Evolutionary conservation across 2,888 invertebrate species (phyloP), one percentile per base, ranked within the genome.

Genomic region (Xestia c-nigrum): DNA sequence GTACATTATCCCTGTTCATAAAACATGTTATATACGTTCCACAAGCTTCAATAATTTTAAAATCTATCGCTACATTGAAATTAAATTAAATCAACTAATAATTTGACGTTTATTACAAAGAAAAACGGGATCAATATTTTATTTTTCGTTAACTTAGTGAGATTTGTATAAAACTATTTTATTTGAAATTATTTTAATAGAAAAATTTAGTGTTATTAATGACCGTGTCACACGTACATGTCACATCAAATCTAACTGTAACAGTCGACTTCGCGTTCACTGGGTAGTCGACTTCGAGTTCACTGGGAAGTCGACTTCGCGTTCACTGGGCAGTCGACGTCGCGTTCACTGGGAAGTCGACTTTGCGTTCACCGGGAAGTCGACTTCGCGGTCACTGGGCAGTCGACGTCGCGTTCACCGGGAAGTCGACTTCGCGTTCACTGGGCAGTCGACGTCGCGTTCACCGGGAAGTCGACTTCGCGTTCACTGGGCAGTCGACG

Each of bases 151-250:
- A 59, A 52, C 19, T 69, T 47, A 72, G 73, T 72, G 65, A 80
- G 46, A 71, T 70, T 76, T 46, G 12, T 9, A 71, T 57, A 46
- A 63, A 72, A 47, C 31, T n/a, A 43, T 78, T 69, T 77, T 63
- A 50, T 52, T 70, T 64, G n/a, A 55, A 4, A 57, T 80, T 72
- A 52, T 59, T 68, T 63, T 80, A 67, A 1, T 72, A 84, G 72
- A 38, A 63, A 84, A 70, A 2, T 55, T 12, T 52, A 59, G 9
- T 14, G 24, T 83, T 65, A 40, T 64, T 16, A 57, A 67, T 67
- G 2, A 55, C 50, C 57, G 50, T 72, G n/a, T 38, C 4, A 31
- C 38, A 9, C 31, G 43, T 38, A 38, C 16, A 24, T 38, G 1
- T 59, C 55, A 55, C 55, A 19, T 66, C 31, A 31, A 50, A 5